These are phyloP conservation scores for Schizaphis graminum DNA, from an alignment of 2,888 invertebrate genomes.

Conservation along the genomic window DNA sequence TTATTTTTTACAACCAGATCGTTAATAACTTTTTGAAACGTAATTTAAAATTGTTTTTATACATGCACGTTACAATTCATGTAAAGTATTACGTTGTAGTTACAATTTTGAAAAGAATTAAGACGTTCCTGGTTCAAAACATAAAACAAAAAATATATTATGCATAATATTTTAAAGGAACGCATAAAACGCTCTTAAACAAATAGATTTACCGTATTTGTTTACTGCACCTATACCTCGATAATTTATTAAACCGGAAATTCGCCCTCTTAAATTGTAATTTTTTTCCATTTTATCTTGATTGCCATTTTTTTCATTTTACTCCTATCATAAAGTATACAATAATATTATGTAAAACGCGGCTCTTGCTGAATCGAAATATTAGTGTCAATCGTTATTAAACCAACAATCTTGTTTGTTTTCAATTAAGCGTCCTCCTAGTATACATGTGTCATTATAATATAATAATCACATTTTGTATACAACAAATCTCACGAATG, in stretches of 20 bases:
- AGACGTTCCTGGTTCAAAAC: background rate
- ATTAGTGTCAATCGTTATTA: background rate
- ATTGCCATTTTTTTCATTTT: background rate
- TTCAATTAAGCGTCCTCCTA: background rate
- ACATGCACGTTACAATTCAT: background rate
- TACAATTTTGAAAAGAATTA: slow-evolving; percentile 21
- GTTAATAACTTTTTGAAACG: slow-evolving; percentile 19
- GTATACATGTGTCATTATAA: background rate
- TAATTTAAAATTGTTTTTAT: background rate
- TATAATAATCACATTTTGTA: background rate
- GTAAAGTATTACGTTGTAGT: background rate
- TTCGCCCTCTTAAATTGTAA: background rate
- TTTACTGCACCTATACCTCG: background rate
- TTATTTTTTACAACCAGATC: background rate
- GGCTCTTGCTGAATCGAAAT: background rate
- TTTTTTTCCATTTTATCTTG: background rate
- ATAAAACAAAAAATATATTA: slow-evolving; percentile 8
- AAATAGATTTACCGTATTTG: background rate
- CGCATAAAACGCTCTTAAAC: background rate
- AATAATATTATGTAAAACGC: background rate
- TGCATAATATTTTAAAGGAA: background rate
- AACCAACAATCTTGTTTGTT: background rate
- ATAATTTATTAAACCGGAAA: slow-evolving; percentile 14
- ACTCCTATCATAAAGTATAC: background rate
- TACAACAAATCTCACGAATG: background rate